Conservation (phyloP, 2,113 vertebrate species). For the Aleadryas rufinucha region DNA sequence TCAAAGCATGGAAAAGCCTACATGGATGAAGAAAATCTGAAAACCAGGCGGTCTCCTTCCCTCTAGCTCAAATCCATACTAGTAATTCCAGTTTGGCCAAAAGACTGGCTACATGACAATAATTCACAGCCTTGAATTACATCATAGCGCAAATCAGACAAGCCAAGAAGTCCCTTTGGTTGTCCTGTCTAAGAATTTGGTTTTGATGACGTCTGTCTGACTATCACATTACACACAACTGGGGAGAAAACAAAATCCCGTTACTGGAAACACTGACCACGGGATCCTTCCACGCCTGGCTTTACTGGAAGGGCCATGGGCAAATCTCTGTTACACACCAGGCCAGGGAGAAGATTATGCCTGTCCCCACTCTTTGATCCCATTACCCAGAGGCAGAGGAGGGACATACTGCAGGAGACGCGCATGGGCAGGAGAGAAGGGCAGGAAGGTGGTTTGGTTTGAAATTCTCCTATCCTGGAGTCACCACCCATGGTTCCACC, state of each 20-base stretch:
- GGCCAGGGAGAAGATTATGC: background rate
- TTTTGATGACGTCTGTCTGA: background rate
- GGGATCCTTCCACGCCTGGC: background rate
- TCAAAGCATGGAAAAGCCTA: background rate
- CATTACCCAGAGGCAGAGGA: background rate
- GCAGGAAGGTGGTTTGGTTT: background rate
- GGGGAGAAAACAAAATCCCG: background rate
- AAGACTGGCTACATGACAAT: background rate
- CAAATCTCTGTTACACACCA: background rate
- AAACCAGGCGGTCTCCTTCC: background rate
- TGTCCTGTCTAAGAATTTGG: background rate
- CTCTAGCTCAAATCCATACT: background rate
- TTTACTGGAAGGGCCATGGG: background rate
- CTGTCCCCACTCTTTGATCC: background rate
- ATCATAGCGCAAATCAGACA: background rate
- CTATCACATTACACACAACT: background rate
- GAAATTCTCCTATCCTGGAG: background rate
- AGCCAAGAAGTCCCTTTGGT: background rate
- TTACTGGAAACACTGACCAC: slow-evolving; percentile 18
- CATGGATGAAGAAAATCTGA: background rate
- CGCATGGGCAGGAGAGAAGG: background rate
- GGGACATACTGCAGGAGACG: accelerated
- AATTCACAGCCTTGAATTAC: background rate
- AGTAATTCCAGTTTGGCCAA: background rate
- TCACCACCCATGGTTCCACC: background rate